These are phyloP conservation scores for Pandemis cinnamomeana DNA, from an alignment of 2,888 invertebrate species.

Conservation along the genomic window DNA sequence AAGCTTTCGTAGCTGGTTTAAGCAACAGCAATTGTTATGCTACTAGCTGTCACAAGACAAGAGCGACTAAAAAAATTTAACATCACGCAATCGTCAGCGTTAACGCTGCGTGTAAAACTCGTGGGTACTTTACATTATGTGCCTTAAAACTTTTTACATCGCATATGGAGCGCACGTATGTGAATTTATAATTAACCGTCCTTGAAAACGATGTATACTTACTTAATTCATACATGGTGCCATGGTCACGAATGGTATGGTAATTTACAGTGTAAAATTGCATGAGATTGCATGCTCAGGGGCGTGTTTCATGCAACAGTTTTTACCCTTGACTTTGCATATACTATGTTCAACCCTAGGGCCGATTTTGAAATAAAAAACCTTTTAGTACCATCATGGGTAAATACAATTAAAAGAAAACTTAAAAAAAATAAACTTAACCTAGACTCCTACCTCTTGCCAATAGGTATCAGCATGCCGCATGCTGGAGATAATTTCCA, in stretches of 20 bases:
- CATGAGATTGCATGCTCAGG: not conserved
- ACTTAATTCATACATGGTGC: not conserved
- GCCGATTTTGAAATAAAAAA: too few species aligned
- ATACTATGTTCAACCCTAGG: too few species aligned
- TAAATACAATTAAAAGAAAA: too few species aligned
- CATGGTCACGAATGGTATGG: not conserved
- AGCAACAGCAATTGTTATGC: not conserved
- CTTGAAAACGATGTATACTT: not conserved
- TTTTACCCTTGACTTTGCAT: not conserved
- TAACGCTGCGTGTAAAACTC: not conserved
- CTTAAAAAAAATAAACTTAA: too few species aligned
- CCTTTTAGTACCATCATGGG: too few species aligned
- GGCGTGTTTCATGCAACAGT: conserved; percentile 1
- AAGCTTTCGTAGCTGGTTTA: too few species aligned
- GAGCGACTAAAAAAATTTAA: not conserved
- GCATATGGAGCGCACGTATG: not conserved
- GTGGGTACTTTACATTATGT: not conserved
- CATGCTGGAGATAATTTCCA: too few species aligned
- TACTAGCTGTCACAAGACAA: not conserved
- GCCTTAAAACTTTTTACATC: conserved; percentile 4
- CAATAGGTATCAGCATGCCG: too few species aligned
- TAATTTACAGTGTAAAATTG: not conserved
- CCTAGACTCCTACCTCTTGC: too few species aligned
- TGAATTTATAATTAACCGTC: not conserved
- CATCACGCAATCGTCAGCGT: not conserved